Conservation (phyloP, 2,888 invertebrate genomes). For the Harpalus rubripes region DNA sequence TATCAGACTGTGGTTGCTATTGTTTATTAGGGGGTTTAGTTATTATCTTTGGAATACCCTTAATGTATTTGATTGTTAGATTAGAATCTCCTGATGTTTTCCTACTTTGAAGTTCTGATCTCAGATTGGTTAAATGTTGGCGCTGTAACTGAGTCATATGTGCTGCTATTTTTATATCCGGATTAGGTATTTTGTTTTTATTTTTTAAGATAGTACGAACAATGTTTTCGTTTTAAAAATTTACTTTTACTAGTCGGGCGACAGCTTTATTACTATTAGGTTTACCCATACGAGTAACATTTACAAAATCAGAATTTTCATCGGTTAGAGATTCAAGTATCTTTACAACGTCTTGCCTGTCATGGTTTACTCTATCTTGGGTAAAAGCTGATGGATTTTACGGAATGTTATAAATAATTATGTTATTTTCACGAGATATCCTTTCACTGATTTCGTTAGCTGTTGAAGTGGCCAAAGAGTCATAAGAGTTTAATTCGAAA, state of each 20-base stretch:
- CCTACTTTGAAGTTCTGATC: not conserved
- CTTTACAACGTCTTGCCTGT: not conserved
- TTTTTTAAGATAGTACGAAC: constrained; percentile 4
- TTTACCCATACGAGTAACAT: not conserved
- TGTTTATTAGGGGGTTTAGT: not conserved
- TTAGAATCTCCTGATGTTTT: not conserved
- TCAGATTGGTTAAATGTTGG: not conserved
- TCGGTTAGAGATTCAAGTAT: not conserved
- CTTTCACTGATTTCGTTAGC: constrained; percentile 15
- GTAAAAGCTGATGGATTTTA: not conserved
- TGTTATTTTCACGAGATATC: not conserved
- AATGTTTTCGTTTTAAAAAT: not conserved
- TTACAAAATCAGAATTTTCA: not conserved
- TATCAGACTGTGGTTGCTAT: not conserved
- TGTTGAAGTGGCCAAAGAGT: not conserved
- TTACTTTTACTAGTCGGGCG: not conserved
- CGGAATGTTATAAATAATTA: constrained; percentile 4
- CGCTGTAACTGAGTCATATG: not conserved
- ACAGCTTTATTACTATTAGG: not conserved
- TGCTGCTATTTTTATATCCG: not conserved
- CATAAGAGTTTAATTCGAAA: not conserved
- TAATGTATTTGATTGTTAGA: constrained; percentile 10
- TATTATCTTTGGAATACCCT: not conserved
- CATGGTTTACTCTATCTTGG: not conserved
- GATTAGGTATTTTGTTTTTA: constrained; percentile 6